A percentile compares a stretch with the other conserved stretches of the same genome.
phyloP scores from a whole-genome alignment of 2,113 vertebrate genomes.

The Serilophus lunatus region DNA sequence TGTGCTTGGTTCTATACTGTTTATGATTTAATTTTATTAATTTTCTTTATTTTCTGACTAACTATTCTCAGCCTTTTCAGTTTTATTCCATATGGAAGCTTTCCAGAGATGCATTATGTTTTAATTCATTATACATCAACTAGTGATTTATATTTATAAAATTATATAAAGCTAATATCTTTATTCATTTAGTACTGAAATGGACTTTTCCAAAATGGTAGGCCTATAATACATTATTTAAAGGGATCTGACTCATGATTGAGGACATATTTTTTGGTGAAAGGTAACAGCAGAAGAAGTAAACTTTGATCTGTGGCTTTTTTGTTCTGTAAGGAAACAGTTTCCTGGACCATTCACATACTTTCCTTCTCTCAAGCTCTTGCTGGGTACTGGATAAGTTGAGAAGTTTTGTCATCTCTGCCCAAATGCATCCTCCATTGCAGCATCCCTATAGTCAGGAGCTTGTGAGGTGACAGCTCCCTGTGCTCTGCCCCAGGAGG shows the following conservation, averaged over 20 bases:
- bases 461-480: not conserved
- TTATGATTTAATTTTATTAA: not conserved
- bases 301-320: not conserved
- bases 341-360: not conserved
- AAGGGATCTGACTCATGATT: not conserved
- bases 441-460: not conserved
- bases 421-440: not conserved
- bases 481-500: fast-evolving
- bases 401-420: not conserved
- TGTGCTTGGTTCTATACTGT: not conserved
- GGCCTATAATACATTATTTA: not conserved
- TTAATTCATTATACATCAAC: conserved; percentile 32
- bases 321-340: not conserved
- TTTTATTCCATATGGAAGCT: not conserved
- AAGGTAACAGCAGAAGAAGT: not conserved
- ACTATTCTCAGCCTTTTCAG: not conserved
- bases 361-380: not conserved
- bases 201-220: not conserved
- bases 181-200: conserved; percentile 7
- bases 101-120: conserved; percentile 2
- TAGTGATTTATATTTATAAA: not conserved
- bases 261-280: not conserved
- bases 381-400: not conserved
- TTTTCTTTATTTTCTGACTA: conserved; percentile 18
- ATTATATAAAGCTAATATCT: not conserved